Conservation (phyloP, 2,797 vertebrate genomes). For the Cyclopterus lumpus region DNA sequence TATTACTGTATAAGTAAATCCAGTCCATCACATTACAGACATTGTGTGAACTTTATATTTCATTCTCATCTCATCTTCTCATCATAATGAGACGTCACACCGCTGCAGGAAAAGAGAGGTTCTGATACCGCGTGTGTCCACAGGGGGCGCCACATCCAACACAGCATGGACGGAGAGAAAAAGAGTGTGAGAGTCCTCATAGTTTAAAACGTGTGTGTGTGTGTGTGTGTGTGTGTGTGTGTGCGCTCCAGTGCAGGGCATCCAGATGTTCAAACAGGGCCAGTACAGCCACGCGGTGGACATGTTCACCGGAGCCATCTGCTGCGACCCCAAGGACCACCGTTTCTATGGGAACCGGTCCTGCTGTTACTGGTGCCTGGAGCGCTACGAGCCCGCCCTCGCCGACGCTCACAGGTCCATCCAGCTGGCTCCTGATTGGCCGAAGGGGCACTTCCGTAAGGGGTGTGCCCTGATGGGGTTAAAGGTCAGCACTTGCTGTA, state of each 20-base stretch:
- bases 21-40: no score
- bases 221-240: no score
- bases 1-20: no score
- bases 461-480: slow-evolving; percentile 83
- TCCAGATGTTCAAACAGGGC: slow-evolving; percentile 68
- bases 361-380: slow-evolving; percentile 80
- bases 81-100: no score
- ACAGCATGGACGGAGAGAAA: no score
- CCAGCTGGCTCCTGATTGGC: slow-evolving; percentile 77
- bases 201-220: no score
- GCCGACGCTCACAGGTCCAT: slow-evolving; percentile 80
- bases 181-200: no score
- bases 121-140: no score
- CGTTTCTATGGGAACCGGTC: slow-evolving; percentile 85
- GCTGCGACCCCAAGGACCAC: slow-evolving; percentile 69
- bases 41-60: no score
- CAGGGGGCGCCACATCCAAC: no score
- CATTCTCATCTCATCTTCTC: no score
- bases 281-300: slow-evolving; percentile 64
- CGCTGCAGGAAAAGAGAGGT: no score
- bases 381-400: slow-evolving; percentile 73
- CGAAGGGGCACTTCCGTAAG: slow-evolving; percentile 82
- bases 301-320: slow-evolving; percentile 70
- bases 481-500: slow-evolving; percentile 65
- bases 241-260: slow-evolving; percentile 63